Conservation (phyloP, 2,888 invertebrate species). For the Anoncus sp. region DNA sequence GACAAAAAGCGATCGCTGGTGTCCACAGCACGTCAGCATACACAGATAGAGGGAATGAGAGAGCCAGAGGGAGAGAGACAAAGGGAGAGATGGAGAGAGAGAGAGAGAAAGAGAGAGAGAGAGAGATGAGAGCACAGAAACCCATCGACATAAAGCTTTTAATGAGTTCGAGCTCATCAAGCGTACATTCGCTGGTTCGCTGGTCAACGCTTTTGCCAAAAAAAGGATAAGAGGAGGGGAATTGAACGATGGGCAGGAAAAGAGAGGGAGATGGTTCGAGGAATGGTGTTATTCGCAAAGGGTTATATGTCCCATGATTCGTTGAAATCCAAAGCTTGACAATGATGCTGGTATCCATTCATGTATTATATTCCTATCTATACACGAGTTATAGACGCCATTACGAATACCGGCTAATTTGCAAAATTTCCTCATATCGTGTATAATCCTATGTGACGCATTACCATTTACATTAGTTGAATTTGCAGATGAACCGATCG, state of each 20-base stretch:
- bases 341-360: conserved; percentile 30
- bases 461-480: conserved; percentile 80
- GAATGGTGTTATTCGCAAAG: conserved; percentile 1
- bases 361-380: conserved; percentile 24
- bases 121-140: conserved; percentile 1
- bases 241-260: conserved; percentile 51
- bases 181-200: conserved; percentile 53
- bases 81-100: not conserved
- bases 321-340: conserved; percentile 9
- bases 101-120: not conserved
- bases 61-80: not conserved
- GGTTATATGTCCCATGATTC: not conserved
- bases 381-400: conserved; percentile 2
- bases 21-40: not conserved
- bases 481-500: conserved; percentile 77
- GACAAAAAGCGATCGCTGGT: conserved; percentile 19
- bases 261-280: conserved; percentile 18
- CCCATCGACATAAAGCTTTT: conserved; percentile 56
- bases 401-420: conserved; percentile 8
- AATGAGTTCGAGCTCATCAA: conserved; percentile 73
- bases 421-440: conserved; percentile 65
- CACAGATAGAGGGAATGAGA: not conserved
- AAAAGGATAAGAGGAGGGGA: conserved; percentile 44
- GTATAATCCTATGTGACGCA: conserved; percentile 73
- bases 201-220: conserved; percentile 36